A percentile compares a stretch with the other conserved stretches of the same genome.
These are phyloP conservation scores for Coracias cyanogaster DNA, from an alignment of 2,797 vertebrate species.

Conservation along the genomic window DNA sequence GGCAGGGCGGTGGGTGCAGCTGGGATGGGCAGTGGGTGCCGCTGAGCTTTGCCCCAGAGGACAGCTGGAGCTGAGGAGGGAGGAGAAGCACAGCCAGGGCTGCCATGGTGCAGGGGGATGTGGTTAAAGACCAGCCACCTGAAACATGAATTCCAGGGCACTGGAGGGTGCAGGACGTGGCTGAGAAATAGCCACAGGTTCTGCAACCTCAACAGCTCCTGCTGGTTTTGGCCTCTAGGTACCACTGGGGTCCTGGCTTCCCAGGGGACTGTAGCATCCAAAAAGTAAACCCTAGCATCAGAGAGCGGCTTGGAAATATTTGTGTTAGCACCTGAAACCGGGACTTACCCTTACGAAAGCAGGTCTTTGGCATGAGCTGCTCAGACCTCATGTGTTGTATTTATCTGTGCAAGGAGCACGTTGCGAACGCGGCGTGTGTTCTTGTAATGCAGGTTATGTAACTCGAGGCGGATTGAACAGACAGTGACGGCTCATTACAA, in stretches of 20 bases:
- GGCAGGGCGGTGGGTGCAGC: not conserved
- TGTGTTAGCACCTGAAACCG: not conserved
- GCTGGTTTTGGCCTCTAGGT: fast-evolving
- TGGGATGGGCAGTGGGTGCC: fast-evolving
- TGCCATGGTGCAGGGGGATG: not conserved
- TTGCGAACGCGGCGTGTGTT: fast-evolving
- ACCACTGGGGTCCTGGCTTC: fast-evolving
- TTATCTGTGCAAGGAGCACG: not conserved
- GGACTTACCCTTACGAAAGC: not conserved
- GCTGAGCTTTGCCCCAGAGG: not conserved
- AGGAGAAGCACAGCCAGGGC: not conserved
- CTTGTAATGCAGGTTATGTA: not conserved
- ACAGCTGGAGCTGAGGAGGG: not conserved
- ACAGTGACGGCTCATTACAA: not conserved
- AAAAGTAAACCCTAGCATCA: not conserved
- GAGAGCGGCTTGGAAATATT: not conserved
- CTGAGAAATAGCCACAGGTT: fast-evolving
- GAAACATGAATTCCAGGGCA: not conserved
- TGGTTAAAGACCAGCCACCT: not conserved
- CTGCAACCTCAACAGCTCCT: not conserved
- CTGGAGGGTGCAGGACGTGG: fast-evolving
- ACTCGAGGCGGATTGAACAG: not conserved
- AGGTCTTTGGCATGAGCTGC: not conserved
- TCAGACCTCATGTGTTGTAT: not conserved
- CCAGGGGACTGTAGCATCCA: not conserved